These are phyloP conservation scores for Babylonia areolata DNA, from an alignment of 1,140 invertebrate species.

Conservation along the genomic window DNA sequence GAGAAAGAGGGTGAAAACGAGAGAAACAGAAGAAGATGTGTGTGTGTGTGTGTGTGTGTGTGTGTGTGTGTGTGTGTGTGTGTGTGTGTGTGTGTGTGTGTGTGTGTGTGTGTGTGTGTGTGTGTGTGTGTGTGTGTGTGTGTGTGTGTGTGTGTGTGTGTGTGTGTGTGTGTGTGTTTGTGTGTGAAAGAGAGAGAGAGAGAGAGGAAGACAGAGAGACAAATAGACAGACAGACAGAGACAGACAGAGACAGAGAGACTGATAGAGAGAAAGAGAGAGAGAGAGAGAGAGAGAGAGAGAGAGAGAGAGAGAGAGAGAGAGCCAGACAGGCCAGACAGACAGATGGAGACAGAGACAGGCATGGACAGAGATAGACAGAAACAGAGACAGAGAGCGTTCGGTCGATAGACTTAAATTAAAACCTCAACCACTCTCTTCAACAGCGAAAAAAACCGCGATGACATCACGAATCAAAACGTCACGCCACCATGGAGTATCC, in stretches of 20 bases:
- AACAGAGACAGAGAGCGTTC: too few relatives aligned
- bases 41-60: conserved; percentile 20
- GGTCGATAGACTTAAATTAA: too few relatives aligned
- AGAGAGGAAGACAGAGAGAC: not conserved
- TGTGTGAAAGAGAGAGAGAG: not conserved
- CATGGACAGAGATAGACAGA: too few relatives aligned
- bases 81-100: not conserved
- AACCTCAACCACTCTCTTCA: too few relatives aligned
- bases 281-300: conserved; percentile 24
- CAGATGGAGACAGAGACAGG: not conserved
- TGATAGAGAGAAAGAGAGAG: not conserved
- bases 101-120: not conserved
- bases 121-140: not conserved
- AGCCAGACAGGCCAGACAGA: not conserved
- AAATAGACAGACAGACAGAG: not conserved
- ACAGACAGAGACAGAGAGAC: conserved; percentile 19
- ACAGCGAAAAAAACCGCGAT: too few relatives aligned
- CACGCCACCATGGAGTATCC: too few relatives aligned
- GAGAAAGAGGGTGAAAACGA: not conserved
- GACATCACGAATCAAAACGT: too few relatives aligned
- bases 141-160: not conserved
- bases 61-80: not conserved
- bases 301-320: not conserved
- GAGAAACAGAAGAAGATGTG: not conserved
- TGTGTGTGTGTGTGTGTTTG: not conserved